Conservation (phyloP, 1,140 invertebrate genomes). For the Tetragnatha versicolor region DNA sequence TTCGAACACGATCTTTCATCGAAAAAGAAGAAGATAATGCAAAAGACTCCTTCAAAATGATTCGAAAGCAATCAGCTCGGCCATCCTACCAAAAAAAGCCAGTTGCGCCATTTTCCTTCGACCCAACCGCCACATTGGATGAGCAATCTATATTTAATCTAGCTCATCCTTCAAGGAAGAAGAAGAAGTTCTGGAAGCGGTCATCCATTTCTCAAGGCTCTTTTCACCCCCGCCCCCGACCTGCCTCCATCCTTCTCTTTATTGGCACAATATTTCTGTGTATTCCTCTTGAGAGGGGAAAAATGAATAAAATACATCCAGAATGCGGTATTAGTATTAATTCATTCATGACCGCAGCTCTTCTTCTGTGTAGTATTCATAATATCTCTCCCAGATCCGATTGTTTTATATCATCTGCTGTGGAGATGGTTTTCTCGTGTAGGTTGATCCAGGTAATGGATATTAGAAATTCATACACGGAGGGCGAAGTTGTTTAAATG, state of each 20-base stretch:
- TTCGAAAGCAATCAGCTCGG: too few relatives aligned
- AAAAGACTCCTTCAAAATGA: too few relatives aligned
- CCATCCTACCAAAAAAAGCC: too few relatives aligned
- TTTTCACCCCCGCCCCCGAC: background rate
- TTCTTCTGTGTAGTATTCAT: conserved; percentile 5
- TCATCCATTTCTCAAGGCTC: conserved; percentile 26
- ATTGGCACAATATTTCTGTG: conserved; percentile 29
- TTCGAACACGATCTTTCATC: too few relatives aligned
- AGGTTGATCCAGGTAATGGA: too few relatives aligned
- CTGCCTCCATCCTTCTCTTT: conserved; percentile 18
- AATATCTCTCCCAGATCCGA: too few relatives aligned
- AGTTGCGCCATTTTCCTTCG: background rate
- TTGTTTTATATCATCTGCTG: too few relatives aligned
- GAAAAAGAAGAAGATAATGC: too few relatives aligned
- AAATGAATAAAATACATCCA: conserved; percentile 26
- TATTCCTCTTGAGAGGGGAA: background rate
- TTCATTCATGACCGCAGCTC: conserved; percentile 17
- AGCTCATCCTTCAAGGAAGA: conserved; percentile 17
- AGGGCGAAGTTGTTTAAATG: too few relatives aligned
- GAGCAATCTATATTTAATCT: conserved; percentile 45
- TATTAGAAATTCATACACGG: too few relatives aligned
- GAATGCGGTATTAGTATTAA: conserved; percentile 28
- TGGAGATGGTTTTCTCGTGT: too few relatives aligned
- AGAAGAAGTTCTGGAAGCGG: background rate
- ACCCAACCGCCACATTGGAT: background rate